Evolutionary conservation across 2,888 invertebrate species (phyloP).

Genomic region (Eupithecia inturbata): DNA sequence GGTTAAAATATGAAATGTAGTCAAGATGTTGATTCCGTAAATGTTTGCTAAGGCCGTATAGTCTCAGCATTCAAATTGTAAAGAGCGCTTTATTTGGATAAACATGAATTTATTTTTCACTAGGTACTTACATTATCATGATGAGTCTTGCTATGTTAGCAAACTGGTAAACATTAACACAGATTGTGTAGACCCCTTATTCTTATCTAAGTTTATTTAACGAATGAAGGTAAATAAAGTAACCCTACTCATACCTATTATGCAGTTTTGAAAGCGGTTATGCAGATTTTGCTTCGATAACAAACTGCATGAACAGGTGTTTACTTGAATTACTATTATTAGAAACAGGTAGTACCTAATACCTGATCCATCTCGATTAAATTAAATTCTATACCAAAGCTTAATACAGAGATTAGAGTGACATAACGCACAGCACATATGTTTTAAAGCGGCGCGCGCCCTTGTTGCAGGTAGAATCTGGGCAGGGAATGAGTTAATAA

Average conservation of each 20-base stretch:
- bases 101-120: constrained; percentile 42
- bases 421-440: too few species aligned
- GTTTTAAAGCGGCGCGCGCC: too few species aligned
- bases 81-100: constrained; percentile 33
- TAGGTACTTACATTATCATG: constrained; percentile 2
- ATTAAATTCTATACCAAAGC: neutral
- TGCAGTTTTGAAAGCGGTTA: constrained; percentile 36
- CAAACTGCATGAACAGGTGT: constrained; percentile 33
- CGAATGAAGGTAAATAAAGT: constrained; percentile 15
- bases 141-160: constrained; percentile 9
- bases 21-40: constrained; percentile 40
- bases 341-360: neutral
- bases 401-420: too few species aligned
- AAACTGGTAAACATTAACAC: neutral
- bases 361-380: neutral
- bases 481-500: neutral
- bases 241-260: neutral
- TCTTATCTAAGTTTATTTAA: constrained; percentile 5
- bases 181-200: neutral
- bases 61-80: constrained; percentile 35
- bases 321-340: neutral
- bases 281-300: constrained; percentile 32
- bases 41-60: constrained; percentile 40
- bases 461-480: neutral
- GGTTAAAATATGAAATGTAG: neutral